Evolutionary conservation across 2,888 invertebrate species (phyloP), one percentile per base, ranked within the genome.

Genomic region (Caenorhabditis sp.): DNA sequence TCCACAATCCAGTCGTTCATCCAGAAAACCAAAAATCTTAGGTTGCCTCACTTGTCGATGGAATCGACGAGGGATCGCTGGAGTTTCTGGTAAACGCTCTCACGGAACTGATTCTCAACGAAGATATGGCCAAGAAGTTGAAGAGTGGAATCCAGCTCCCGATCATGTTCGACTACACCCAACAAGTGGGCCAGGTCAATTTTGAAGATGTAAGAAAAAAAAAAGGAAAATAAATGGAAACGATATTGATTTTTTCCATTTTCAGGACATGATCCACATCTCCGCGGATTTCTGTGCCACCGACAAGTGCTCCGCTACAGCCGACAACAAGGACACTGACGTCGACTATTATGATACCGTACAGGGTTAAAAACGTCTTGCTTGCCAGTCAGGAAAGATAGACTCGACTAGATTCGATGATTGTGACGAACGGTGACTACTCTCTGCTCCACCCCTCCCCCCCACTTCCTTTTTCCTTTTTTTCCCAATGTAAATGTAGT

Each of bases 21-120:
- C n/a, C n/a, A n/a, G n/a, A n/a, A n/a, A n/a, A n/a, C n/a, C n/a
- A n/a, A n/a, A n/a, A n/a, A 4, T 53, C 78, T 47, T 53, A 87
- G 87, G 88, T 88, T 18, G 86, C 86, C 11, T 88, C 88, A 0
- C 60, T 86, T 9, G 90, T 91, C 11, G 90, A 90, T 26, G 90
- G 91, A 26, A 90, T 91, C 64, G 91, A 91, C 76, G 90, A 89
- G 71, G 84, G 86, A 50, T 89, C 89, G 0, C 82, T 91, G 67
- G 91, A 91, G 64, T 91, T 91, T 65, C 79, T 91, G 35, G 89
- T 91, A 8, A 91, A 90, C 70, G 91, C 91, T 1, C 82, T 91
- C 13, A 91, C 89, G 22, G 91, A 91, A 37, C 71, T 91, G 58
- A 89, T 91, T 65, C 86, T 91, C 32, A 89, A 89, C 35, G 90